Evolutionary conservation across 2,888 invertebrate genomes (phyloP).

Genomic region (Apoda limacodes): DNA sequence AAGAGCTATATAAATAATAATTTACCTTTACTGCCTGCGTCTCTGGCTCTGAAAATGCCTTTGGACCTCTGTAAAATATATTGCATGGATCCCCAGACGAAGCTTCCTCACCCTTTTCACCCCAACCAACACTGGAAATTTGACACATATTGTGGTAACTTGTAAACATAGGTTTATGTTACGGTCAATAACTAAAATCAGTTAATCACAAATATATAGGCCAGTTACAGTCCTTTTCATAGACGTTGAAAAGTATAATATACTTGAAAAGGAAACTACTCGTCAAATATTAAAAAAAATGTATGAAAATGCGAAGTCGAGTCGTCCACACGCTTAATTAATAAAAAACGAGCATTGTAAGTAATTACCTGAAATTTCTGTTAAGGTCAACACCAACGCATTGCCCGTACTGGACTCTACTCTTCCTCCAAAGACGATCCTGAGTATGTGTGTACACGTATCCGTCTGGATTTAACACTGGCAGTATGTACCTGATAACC

Average conservation of each 20-base stretch:
- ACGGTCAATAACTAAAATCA: too few species aligned
- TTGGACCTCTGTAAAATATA: constrained; percentile 83
- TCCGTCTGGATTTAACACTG: constrained; percentile 86
- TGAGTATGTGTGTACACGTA: constrained; percentile 87
- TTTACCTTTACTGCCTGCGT: constrained; percentile 71
- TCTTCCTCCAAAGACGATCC: constrained; percentile 88
- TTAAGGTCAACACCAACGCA: constrained; percentile 87
- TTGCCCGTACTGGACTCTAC: constrained; percentile 71
- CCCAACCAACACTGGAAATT: too few species aligned
- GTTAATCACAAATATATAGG: too few species aligned
- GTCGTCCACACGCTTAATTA: background rate
- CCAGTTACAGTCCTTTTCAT: background rate
- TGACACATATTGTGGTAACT: too few species aligned
- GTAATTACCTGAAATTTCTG: constrained; percentile 81
- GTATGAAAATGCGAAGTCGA: too few species aligned
- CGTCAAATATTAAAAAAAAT: too few species aligned
- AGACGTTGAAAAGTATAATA: too few species aligned
- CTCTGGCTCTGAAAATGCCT: constrained; percentile 90
- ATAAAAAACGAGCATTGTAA: too few species aligned
- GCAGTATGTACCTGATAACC: constrained; percentile 78
- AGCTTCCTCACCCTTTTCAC: constrained; percentile 85
- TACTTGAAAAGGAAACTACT: too few species aligned
- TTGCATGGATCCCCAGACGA: constrained; percentile 86
- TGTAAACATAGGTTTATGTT: too few species aligned
- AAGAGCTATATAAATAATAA: constrained; percentile 7